Evolutionary conservation across 1,140 invertebrate genomes (phyloP).

Genomic region (Steinernema khuongi): DNA sequence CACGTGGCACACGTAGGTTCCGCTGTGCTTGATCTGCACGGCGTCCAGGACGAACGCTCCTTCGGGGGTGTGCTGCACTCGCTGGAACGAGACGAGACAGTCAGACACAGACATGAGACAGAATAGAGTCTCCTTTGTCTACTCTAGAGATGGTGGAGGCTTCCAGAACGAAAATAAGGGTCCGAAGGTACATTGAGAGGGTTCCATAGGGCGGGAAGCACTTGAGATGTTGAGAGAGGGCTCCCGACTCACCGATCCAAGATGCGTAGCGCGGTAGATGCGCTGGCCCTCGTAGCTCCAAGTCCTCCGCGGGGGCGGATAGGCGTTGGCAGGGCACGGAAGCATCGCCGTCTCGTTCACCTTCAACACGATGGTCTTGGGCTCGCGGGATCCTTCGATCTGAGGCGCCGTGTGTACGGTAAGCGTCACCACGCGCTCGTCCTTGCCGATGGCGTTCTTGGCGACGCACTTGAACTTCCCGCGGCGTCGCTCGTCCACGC

Average conservation of each 20-base stretch:
- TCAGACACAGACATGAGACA: conserved; percentile 18
- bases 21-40: conserved; percentile 43
- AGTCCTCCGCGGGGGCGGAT: conserved; percentile 45
- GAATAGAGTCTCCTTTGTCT: conserved; percentile 12
- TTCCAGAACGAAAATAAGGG: too few relatives aligned
- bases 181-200: too few relatives aligned
- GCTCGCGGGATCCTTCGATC: conserved; percentile 40
- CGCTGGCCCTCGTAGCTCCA: conserved; percentile 51
- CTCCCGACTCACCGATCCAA: background rate
- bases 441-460: conserved; percentile 44
- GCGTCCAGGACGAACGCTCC: conserved; percentile 40
- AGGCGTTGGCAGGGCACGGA: conserved; percentile 47
- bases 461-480: conserved; percentile 52
- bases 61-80: conserved; percentile 25
- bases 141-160: too few relatives aligned
- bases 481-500: conserved; percentile 41
- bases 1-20: conserved; percentile 40
- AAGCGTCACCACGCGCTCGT: conserved; percentile 44
- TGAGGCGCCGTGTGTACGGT: conserved; percentile 52
- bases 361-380: conserved; percentile 35
- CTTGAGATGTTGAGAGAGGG: too few relatives aligned
- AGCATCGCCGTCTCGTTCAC: conserved; percentile 46
- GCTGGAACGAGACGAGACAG: conserved; percentile 12
- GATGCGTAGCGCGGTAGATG: background rate
- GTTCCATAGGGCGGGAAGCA: conserved; percentile 14